These are phyloP conservation scores for Thyatira batis DNA, from an alignment of 2,888 invertebrate species.

Conservation along the genomic window DNA sequence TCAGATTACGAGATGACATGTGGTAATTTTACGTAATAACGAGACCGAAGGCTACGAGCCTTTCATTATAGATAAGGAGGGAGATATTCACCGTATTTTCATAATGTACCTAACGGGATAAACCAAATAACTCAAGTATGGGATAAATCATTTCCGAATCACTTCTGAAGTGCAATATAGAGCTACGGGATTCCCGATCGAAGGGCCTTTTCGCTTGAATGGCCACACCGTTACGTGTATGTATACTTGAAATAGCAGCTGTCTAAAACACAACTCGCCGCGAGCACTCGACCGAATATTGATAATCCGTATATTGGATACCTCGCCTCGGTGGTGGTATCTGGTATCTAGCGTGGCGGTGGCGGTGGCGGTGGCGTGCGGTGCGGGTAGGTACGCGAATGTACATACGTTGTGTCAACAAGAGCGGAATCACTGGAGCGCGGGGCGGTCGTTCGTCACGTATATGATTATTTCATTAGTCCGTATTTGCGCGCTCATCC, in stretches of 20 bases:
- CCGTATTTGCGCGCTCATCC: conserved; percentile 78
- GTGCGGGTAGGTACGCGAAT: conserved; percentile 28
- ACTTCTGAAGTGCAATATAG: conserved; percentile 26
- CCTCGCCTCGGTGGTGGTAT: too few species aligned
- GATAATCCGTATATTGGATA: conserved; percentile 54
- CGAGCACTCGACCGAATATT: conserved; percentile 60
- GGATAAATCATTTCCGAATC: conserved; percentile 4
- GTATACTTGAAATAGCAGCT: conserved; percentile 58
- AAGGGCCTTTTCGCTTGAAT: conserved; percentile 53
- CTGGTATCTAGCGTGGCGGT: conserved; percentile 8
- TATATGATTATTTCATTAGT: conserved; percentile 83
- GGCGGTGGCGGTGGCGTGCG: conserved; percentile 10
- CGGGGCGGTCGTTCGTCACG: conserved; percentile 70
- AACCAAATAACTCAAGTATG: conserved; percentile 10
- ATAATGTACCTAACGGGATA: neutral
- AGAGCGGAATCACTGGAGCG: conserved; percentile 61
- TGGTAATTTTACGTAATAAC: conserved; percentile 13
- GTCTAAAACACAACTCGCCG: conserved; percentile 52
- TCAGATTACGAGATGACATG: conserved; percentile 52
- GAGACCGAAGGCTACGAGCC: neutral
- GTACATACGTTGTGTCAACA: conserved; percentile 55
- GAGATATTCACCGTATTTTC: neutral
- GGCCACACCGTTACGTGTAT: conserved; percentile 37
- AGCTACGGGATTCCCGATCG: conserved; percentile 13
- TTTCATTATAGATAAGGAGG: neutral